Evolutionary conservation across 1,140 invertebrate genomes (phyloP).

Genomic region (Drosophila obscura): DNA sequence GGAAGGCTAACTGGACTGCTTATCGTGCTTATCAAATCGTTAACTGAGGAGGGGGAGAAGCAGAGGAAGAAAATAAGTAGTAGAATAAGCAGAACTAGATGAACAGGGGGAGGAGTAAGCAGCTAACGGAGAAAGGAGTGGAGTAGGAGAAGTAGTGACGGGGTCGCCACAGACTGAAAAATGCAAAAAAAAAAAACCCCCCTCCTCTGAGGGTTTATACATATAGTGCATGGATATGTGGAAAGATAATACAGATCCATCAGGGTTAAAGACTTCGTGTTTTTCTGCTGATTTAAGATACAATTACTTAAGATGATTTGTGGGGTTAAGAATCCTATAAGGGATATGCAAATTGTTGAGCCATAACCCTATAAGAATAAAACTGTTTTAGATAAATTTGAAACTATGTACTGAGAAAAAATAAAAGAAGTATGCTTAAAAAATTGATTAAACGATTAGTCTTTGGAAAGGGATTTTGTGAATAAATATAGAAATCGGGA

Average conservation of each 20-base stretch:
- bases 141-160: no score
- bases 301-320: slow-evolving; percentile 34
- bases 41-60: slow-evolving; percentile 47
- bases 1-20: slow-evolving; percentile 18
- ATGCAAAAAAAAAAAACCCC: slow-evolving; percentile 25
- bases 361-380: not conserved
- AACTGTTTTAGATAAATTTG: not conserved
- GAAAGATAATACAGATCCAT: slow-evolving; percentile 37
- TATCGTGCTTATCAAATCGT: slow-evolving; percentile 78
- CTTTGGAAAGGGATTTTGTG: no score
- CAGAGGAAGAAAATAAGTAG: not conserved
- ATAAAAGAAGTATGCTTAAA: no score
- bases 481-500: no score
- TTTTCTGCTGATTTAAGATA: slow-evolving; percentile 34
- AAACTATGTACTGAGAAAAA: not conserved
- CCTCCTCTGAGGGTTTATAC: slow-evolving; percentile 28
- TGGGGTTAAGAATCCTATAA: not conserved
- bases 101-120: not conserved
- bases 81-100: not conserved
- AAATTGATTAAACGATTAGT: no score
- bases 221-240: slow-evolving; percentile 25
- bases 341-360: not conserved
- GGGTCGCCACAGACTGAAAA: slow-evolving; percentile 5
- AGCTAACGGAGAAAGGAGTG: no score
- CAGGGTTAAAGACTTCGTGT: slow-evolving; percentile 23